These are phyloP conservation scores for Muscicapa striata DNA, from an alignment of 2,797 vertebrate species.

Conservation along the genomic window DNA sequence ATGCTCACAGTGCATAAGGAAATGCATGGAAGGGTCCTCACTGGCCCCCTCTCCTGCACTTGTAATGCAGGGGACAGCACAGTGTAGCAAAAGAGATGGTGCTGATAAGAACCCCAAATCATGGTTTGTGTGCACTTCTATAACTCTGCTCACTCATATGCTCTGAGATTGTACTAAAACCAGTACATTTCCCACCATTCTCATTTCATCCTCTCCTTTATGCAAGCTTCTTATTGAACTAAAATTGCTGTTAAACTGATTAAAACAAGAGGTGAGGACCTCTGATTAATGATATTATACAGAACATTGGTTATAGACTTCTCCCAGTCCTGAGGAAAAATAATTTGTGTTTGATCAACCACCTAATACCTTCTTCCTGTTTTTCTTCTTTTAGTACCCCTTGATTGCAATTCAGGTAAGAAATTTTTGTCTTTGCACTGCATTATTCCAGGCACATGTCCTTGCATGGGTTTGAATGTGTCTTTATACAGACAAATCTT, in stretches of 20 bases:
- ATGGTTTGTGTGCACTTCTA: rapidly evolving
- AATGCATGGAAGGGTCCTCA: background rate
- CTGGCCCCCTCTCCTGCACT: background rate
- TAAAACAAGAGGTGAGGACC: background rate
- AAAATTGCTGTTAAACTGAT: background rate
- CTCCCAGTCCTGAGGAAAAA: background rate
- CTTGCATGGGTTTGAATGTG: background rate
- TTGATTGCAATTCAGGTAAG: conserved; percentile 76
- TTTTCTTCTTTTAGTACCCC: conserved; percentile 64
- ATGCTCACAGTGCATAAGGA: background rate
- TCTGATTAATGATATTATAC: background rate
- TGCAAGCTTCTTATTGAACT: background rate
- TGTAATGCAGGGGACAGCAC: background rate
- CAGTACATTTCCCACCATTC: background rate
- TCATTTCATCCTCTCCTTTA: background rate
- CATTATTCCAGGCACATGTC: background rate
- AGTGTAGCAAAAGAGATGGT: background rate
- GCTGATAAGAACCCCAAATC: background rate
- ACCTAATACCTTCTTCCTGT: background rate
- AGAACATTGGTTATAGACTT: background rate
- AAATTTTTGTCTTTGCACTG: background rate
- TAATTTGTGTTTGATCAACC: background rate
- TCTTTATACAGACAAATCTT: background rate
- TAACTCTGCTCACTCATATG: background rate
- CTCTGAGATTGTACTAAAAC: background rate